Conservation (phyloP, 2,888 invertebrate genomes). For the Tillus elongatus region DNA sequence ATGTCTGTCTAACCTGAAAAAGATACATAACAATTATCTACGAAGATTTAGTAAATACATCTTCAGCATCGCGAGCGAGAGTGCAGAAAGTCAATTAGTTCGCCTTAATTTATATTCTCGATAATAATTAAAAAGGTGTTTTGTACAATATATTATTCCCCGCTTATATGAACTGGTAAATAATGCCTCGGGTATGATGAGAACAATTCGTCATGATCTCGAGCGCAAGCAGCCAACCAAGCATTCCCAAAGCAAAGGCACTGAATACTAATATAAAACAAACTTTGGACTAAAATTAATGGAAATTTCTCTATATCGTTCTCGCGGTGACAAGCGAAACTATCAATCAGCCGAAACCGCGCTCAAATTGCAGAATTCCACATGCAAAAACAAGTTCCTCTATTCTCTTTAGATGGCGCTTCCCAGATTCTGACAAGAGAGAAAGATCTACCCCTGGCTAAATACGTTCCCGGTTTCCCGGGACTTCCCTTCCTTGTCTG, state of each 20-base stretch:
- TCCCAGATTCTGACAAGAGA: conserved; percentile 32
- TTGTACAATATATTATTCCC: too few relatives aligned
- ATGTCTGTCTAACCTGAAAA: too few relatives aligned
- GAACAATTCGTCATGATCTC: conserved; percentile 1
- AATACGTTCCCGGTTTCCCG: conserved; percentile 18
- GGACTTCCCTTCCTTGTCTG: too few relatives aligned
- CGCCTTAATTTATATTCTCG: too few relatives aligned
- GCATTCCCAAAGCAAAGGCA: too few relatives aligned
- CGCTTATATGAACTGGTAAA: neutral
- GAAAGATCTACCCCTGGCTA: conserved; percentile 11
- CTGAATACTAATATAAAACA: conserved; percentile 15
- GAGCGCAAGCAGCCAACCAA: too few relatives aligned
- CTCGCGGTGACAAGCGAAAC: conserved; percentile 40
- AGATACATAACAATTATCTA: too few relatives aligned
- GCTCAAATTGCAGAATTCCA: conserved; percentile 40
- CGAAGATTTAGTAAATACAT: too few relatives aligned
- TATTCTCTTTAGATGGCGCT: conserved; percentile 28
- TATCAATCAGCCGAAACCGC: conserved; percentile 42
- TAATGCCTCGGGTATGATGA: neutral
- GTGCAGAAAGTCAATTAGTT: too few relatives aligned
- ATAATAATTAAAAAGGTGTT: too few relatives aligned
- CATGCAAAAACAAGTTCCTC: conserved; percentile 26
- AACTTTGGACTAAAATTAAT: conserved; percentile 36
- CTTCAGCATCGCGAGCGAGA: too few relatives aligned
- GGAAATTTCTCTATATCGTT: conserved; percentile 43